Percentiles rank a stretch among this genome's conserved stretches.
phyloP scores from a whole-genome alignment of 2,797 vertebrate species.

The Rhinogobio ventralis region DNA sequence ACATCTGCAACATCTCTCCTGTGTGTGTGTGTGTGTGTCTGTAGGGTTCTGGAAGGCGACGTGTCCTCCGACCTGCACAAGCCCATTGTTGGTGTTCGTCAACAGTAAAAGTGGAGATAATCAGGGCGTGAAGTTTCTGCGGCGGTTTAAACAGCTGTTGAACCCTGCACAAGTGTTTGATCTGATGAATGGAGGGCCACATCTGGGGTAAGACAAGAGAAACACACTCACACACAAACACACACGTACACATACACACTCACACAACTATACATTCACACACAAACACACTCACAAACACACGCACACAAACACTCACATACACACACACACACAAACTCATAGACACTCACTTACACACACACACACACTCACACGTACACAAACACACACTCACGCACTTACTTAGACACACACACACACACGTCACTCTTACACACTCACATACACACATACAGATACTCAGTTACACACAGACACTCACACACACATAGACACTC shows the following conservation, averaged over 20 bases:
- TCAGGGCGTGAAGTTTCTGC: slow-evolving; percentile 95
- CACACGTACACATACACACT: too few species aligned
- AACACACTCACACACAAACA: too few species aligned
- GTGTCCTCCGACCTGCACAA: slow-evolving; percentile 93
- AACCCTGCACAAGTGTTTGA: slow-evolving; percentile 98
- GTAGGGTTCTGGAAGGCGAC: slow-evolving; percentile 97
- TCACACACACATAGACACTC: too few species aligned
- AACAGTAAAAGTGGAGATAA: slow-evolving; percentile 98
- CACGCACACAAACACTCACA: too few species aligned
- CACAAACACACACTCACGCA: rapidly evolving
- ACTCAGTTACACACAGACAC: rapidly evolving
- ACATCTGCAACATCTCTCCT: too few species aligned
- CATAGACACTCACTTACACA: rapidly evolving
- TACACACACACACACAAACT: rapidly evolving
- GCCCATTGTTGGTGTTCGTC: slow-evolving; percentile 93
- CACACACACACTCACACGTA: too few species aligned
- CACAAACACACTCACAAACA: too few species aligned
- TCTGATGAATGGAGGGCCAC: slow-evolving; percentile 97
- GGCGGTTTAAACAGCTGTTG: slow-evolving; percentile 94
- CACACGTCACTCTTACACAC: too few species aligned
- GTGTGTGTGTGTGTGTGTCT: not conserved
- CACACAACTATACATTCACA: too few species aligned
- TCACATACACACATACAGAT: rapidly evolving
- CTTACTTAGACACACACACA: rapidly evolving
- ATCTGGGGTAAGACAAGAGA: slow-evolving; percentile 84